phyloP scores from a whole-genome alignment of 2,888 invertebrate species.

The Chaetoderma sp. region DNA sequence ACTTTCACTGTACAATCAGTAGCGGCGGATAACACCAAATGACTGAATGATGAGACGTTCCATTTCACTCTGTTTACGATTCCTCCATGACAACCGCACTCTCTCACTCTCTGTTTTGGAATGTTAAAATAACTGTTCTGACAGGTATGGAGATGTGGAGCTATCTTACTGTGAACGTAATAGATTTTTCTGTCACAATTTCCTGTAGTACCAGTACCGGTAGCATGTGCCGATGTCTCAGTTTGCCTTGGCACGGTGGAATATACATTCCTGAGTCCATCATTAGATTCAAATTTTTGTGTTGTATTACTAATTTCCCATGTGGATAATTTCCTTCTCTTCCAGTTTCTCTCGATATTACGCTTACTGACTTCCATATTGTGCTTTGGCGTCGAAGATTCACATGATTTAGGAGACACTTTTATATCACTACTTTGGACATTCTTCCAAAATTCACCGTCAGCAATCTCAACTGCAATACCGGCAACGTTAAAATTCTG shows the following conservation, averaged over 20 bases:
- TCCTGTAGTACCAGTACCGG: too few relatives aligned
- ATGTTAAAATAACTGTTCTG: constrained; percentile 10
- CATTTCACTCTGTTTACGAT: constrained; percentile 60
- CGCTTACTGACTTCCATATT: too few relatives aligned
- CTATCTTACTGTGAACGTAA: constrained; percentile 54
- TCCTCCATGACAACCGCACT: constrained; percentile 47
- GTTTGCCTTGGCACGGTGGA: too few relatives aligned
- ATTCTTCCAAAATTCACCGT: constrained; percentile 38
- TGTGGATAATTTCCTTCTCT: too few relatives aligned
- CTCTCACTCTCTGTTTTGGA: constrained; percentile 11
- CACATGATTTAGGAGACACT: not conserved
- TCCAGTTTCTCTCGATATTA: too few relatives aligned
- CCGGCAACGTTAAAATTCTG: constrained; percentile 2
- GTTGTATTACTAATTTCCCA: not conserved
- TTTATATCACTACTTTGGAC: not conserved
- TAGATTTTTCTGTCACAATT: constrained; percentile 41
- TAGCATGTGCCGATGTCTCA: too few relatives aligned
- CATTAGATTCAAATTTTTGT: constrained; percentile 4
- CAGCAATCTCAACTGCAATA: constrained; percentile 30
- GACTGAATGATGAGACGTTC: constrained; percentile 57
- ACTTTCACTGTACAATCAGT: constrained; percentile 64
- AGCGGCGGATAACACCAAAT: constrained; percentile 63
- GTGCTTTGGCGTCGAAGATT: too few relatives aligned
- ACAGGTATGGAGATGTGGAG: constrained; percentile 31
- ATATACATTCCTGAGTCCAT: not conserved